Evolutionary conservation across 2,797 vertebrate genomes (phyloP), one percentile per base, ranked within the genome.

Genomic region (Anableps anableps): DNA sequence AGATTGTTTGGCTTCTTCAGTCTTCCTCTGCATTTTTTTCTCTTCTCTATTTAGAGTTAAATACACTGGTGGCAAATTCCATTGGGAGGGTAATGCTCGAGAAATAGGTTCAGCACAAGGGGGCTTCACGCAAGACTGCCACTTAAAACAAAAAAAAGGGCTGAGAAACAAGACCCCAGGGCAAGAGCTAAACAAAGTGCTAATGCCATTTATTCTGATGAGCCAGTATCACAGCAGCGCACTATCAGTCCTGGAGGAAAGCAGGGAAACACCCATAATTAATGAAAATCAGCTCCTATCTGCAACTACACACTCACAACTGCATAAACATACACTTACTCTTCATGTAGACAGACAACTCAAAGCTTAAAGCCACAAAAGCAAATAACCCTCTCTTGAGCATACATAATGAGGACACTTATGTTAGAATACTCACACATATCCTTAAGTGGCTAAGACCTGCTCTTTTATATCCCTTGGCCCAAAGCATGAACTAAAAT

Each of bases 161-260:
- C 71, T 90, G 82, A 76, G 86, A 85, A 88, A 84, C 85, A 83
- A 90, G 89, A 79, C 88, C 79, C 74, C 70, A 36, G 86, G 83
- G 88, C 66, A 55, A 71, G 2, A 1, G 73, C n/a, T 70, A 21
- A 78, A 84, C 89, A 86, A 88, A 91, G 91, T 84, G 45, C 91
- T 91, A 89, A 94, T 91, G 91, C 88, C 89, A 93, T 94, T 94
- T 92, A 92, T 87, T 84, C 86, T 91, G 90, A 84, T 87, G 91
- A 93, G 86, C 91, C 88, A 80, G 88, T 78, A 86, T 93, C 90
- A 91, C 78, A 74, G 85, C 86, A 76, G 88, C 82, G 79, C 81
- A 76, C 86, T 64, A 91, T 93, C 84, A 85, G 86, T 90, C 89
- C 91, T 85, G 88, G 68, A 93, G 92, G 86, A 84, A 92, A 89